Evolutionary conservation across 2,888 invertebrate genomes (phyloP).

Genomic region (Eudemis profundana): DNA sequence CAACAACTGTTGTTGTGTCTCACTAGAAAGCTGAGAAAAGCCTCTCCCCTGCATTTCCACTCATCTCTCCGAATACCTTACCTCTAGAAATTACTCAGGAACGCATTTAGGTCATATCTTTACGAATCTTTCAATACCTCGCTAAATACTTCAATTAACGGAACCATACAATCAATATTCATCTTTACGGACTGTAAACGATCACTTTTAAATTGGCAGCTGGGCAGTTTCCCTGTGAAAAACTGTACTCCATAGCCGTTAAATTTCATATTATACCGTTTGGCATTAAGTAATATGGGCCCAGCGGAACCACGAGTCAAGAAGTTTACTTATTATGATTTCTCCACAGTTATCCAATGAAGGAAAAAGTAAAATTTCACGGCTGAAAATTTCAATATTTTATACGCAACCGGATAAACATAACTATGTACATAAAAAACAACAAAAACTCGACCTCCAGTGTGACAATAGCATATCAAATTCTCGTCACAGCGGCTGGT

Average conservation of each 20-base stretch:
- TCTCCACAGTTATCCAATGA: slow-evolving; percentile 27
- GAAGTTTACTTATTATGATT: slow-evolving; percentile 10
- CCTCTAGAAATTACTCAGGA: no score
- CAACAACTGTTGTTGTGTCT: no score
- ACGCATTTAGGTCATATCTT: no score
- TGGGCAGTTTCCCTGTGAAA: background rate
- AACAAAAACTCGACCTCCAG: slow-evolving; percentile 39
- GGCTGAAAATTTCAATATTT: slow-evolving; percentile 32
- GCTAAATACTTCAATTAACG: no score
- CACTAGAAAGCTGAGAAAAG: no score
- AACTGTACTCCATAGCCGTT: background rate
- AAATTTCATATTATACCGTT: slow-evolving; percentile 13
- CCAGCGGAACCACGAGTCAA: slow-evolving; percentile 2
- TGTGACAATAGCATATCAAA: slow-evolving; percentile 49
- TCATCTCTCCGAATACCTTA: no score
- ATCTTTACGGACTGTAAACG: no score
- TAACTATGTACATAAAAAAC: slow-evolving; percentile 39
- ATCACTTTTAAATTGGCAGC: background rate
- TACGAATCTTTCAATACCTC: no score
- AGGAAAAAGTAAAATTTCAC: slow-evolving; percentile 36
- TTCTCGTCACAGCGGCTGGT: slow-evolving; percentile 47
- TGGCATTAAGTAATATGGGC: slow-evolving; percentile 12
- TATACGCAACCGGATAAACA: slow-evolving; percentile 40
- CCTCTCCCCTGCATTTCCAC: no score
- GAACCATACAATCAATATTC: no score